These are phyloP conservation scores for Ophioderma brevispina DNA, from an alignment of 35 echinoderm and acorn worm species.

Conservation along the genomic window DNA sequence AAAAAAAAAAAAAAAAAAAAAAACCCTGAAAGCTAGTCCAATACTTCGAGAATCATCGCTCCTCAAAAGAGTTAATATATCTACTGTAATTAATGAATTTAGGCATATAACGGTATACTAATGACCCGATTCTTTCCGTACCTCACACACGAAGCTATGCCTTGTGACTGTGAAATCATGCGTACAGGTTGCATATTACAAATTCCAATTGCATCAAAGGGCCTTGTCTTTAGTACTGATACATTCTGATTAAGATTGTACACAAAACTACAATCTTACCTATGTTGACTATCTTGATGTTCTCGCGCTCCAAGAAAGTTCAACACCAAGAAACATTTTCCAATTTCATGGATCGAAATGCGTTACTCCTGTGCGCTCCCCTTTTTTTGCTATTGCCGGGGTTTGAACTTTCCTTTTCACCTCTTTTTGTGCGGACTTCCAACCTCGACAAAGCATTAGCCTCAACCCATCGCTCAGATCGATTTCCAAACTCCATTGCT, in stretches of 20 bases:
- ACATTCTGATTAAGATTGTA: too few relatives aligned
- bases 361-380: conserved; percentile 82
- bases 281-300: conserved; percentile 99
- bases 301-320: conserved; percentile 86
- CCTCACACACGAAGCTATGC: background rate
- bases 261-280: conserved; percentile 66
- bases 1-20: background rate
- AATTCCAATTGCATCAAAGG: background rate
- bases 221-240: too few relatives aligned
- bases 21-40: background rate
- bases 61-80: background rate
- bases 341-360: conserved; percentile 94
- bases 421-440: too few relatives aligned
- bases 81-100: background rate
- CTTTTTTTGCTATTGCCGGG: conserved; percentile 82
- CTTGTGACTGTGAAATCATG: background rate
- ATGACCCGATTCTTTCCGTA: background rate
- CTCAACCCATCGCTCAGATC: conserved; percentile 97
- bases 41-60: background rate
- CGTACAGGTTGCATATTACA: background rate
- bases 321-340: conserved; percentile 94
- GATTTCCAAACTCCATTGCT: conserved; percentile 70
- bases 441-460: conserved; percentile 93
- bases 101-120: background rate
- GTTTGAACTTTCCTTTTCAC: too few relatives aligned